phyloP scores from a whole-genome alignment of 2,797 vertebrate species.

The Scolopax rusticola region DNA sequence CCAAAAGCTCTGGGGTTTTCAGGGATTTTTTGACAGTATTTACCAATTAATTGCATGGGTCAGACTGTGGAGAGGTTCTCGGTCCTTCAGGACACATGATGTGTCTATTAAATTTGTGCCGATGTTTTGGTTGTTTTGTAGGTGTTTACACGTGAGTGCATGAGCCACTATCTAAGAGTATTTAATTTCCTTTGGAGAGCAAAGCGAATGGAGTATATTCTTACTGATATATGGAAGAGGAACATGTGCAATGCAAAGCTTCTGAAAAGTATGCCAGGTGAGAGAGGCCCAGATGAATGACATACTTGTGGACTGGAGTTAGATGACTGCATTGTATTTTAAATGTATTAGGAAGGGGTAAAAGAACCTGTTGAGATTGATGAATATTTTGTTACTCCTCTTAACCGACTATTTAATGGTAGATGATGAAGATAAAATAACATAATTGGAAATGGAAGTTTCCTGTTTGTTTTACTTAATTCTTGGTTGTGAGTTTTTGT shows the following conservation, averaged over 20 bases:
- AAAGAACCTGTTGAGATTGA: neutral
- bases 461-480: neutral
- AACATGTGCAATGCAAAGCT: constrained; percentile 99
- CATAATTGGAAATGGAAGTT: neutral
- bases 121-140: constrained; percentile 61
- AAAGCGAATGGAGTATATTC: constrained; percentile 97
- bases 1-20: neutral
- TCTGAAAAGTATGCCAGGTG: constrained; percentile 94
- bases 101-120: neutral
- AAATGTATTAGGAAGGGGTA: neutral
- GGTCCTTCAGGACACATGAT: neutral
- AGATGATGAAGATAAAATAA: neutral
- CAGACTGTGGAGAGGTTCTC: neutral
- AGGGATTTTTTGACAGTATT: neutral
- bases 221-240: constrained; percentile 98
- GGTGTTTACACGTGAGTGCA: constrained; percentile 98
- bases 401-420: neutral
- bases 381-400: neutral
- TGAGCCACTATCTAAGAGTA: constrained; percentile 96
- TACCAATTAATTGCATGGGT: neutral
- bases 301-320: neutral
- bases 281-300: neutral
- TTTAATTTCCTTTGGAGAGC: constrained; percentile 99
- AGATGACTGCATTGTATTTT: neutral
- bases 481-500: neutral